Conservation (phyloP, 2,888 invertebrate genomes). For the Nephrotoma guestfalica region DNA sequence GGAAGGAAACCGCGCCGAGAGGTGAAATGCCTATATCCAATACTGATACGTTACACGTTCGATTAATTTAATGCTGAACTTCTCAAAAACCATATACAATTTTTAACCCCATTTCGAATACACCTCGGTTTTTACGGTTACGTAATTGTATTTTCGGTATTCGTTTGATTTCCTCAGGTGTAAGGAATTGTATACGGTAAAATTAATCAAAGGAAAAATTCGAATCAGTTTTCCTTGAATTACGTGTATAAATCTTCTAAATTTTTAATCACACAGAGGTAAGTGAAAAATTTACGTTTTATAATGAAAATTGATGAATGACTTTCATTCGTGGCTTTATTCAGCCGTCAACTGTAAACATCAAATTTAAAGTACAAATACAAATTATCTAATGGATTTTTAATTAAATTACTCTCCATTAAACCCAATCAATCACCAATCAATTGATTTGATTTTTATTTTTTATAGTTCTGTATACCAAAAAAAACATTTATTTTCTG, state of each 20-base stretch:
- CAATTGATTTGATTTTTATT: background rate
- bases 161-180: background rate
- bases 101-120: background rate
- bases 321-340: background rate
- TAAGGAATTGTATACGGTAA: too few relatives aligned
- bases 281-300: background rate
- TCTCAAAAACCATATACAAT: background rate
- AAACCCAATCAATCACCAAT: background rate
- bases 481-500: background rate
- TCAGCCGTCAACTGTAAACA: background rate
- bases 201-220: background rate
- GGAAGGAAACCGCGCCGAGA: background rate
- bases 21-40: background rate
- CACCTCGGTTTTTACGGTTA: background rate
- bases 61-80: background rate
- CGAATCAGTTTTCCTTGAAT: background rate
- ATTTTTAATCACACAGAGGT: background rate
- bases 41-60: background rate
- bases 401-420: background rate
- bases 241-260: background rate
- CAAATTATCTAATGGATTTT: background rate
- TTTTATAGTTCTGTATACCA: background rate
- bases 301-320: background rate
- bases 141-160: background rate
- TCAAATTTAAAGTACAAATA: background rate